A percentile compares a stretch with the other conserved stretches of the same genome.
Evolutionary conservation across 35 echinoderm and acorn worm genomes (phyloP).

Genomic region (Nesometra sesokonis): DNA sequence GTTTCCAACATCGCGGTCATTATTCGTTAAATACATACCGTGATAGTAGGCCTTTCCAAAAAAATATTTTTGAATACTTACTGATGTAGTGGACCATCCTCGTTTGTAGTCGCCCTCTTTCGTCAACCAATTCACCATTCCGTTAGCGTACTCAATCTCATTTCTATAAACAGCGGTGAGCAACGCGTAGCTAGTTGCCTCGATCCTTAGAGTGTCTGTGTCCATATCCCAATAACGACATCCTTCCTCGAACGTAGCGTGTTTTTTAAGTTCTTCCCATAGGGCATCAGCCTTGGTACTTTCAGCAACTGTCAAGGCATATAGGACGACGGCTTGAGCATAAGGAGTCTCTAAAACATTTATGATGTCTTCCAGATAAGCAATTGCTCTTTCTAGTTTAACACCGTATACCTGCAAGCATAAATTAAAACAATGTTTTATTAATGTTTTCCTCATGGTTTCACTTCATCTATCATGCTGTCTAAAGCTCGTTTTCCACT

Average conservation of each 20-base stretch:
- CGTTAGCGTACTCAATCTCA: neutral
- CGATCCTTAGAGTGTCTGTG: neutral
- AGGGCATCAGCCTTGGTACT: neutral
- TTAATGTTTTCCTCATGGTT: too few relatives aligned
- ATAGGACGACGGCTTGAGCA: neutral
- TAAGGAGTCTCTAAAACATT: neutral
- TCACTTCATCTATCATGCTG: too few relatives aligned
- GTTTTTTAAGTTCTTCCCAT: neutral
- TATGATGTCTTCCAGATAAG: neutral
- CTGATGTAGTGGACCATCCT: neutral
- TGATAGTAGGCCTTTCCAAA: too few relatives aligned
- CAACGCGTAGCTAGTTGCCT: neutral
- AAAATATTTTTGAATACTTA: neutral
- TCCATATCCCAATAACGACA: neutral
- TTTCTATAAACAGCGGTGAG: neutral
- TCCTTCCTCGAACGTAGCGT: neutral
- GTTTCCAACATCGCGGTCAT: too few relatives aligned
- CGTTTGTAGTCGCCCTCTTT: neutral
- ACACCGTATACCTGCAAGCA: neutral
- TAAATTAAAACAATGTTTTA: too few relatives aligned
- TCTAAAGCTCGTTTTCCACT: too few relatives aligned
- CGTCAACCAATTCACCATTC: neutral
- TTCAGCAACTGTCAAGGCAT: neutral
- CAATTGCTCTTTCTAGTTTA: neutral
- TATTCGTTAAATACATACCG: too few relatives aligned